These are phyloP conservation scores for Yoshiicerus persimilis DNA, from an alignment of 1,140 invertebrate species.

Conservation along the genomic window DNA sequence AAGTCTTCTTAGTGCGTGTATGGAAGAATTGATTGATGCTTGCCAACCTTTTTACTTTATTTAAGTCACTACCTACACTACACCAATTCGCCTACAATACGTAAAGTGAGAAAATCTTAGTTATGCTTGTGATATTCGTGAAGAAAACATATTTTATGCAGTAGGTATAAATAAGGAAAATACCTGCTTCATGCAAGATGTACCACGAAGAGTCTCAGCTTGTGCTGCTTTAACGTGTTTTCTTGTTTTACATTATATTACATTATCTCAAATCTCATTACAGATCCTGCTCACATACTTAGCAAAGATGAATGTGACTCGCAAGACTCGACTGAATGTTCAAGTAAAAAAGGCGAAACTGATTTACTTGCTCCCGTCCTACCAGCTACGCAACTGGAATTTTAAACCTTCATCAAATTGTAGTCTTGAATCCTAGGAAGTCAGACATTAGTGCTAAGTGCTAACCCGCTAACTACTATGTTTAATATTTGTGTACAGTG, in stretches of 20 bases:
- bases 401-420: background rate
- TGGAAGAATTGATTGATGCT: background rate
- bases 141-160: background rate
- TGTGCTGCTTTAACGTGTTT: background rate
- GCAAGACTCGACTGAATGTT: background rate
- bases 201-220: background rate
- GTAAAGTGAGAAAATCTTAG: background rate
- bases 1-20: background rate
- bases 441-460: too few relatives aligned
- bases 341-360: conserved; percentile 12
- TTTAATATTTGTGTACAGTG: background rate
- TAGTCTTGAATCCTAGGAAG: background rate
- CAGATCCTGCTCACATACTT: conserved; percentile 16
- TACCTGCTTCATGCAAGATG: background rate
- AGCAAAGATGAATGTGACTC: background rate
- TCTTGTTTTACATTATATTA: background rate
- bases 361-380: conserved; percentile 9
- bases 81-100: background rate
- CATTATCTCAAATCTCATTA: conserved; percentile 1
- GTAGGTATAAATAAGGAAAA: background rate
- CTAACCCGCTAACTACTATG: background rate
- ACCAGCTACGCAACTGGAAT: background rate
- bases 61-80: background rate
- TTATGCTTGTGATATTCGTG: background rate
- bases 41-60: background rate